These are phyloP conservation scores for Sarcophaga peregrina DNA, from an alignment of 1,140 invertebrate genomes.

Conservation along the genomic window DNA sequence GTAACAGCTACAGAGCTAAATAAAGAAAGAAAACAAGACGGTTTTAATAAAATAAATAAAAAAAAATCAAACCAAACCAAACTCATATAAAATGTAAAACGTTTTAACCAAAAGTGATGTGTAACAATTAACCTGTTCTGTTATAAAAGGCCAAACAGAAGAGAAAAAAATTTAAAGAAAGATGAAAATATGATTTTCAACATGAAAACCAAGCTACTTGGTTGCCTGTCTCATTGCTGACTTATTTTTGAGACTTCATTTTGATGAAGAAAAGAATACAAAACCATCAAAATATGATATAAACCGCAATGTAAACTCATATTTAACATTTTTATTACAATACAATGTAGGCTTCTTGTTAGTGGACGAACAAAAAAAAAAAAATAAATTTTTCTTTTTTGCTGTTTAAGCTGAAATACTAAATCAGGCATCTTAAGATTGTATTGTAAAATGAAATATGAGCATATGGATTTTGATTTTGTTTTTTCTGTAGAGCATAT, in stretches of 20 bases:
- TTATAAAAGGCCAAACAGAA: not conserved
- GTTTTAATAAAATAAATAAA: not conserved
- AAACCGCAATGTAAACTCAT: conserved; percentile 37
- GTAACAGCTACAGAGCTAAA: not conserved
- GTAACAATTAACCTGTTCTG: conserved; percentile 14
- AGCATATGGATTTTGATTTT: not conserved
- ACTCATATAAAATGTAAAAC: not conserved
- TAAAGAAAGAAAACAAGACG: not conserved
- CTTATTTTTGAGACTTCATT: not conserved
- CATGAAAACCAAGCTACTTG: not conserved
- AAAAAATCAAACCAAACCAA: not conserved
- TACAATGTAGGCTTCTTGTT: conserved; percentile 26
- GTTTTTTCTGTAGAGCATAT: conserved; percentile 21
- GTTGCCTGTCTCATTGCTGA: not conserved
- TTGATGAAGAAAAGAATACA: not conserved
- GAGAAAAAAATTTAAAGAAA: not conserved
- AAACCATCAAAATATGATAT: not conserved
- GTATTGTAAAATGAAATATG: not conserved
- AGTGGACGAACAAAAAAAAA: not conserved
- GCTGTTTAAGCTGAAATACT: not conserved
- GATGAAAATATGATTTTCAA: conserved; percentile 7
- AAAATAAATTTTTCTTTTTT: not conserved
- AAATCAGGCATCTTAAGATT: not conserved
- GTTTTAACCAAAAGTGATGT: conserved; percentile 7
- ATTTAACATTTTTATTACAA: conserved; percentile 38